Base-by-base conservation (phyloP, 2,797 vertebrate genomes). In the Falco naumanni region DNA sequence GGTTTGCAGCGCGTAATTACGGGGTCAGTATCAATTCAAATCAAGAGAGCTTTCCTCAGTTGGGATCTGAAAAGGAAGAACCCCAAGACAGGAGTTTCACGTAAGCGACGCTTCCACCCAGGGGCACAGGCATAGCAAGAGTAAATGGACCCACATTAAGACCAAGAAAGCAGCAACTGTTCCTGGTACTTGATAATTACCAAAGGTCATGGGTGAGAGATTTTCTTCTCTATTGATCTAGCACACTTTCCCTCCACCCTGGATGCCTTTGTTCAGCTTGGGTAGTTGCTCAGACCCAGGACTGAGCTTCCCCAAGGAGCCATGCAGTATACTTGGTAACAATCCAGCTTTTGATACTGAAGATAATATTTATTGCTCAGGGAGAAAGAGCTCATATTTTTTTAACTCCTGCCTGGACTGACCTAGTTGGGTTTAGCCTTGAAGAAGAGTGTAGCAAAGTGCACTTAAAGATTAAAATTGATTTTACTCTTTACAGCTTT, bases 381-480 rank as follows among this genome's bases (percentile, higher is more conserved):
- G 34, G 19, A 94, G 33, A 90, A 84, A 83, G 74, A 82, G 47
- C 68, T 90, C 43, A 51, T 91, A 66, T 53, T 53, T 93, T 96
- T 90, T 96, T 76, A 93, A 6, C 43, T 95, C 51, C 78, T 97
- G 82, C 74, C 84, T 90, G 48, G 34, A 77, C 88, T 94, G 93
- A 96, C 89, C 94, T 84, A 79, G 69, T 66, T 92, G 43, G 33
- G 16, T 64, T 96, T 87, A 96, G 71, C 91, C 95, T 96, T 95
- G 69, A 89, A 91, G 53, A 96, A 76, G 33, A 71, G 86, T 84
- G 64, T 56, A 84, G 63, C 75, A 90, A 53, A 97, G 57, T 90
- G 70, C 74, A 82, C 77, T 95, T 96, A 95, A 90, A 97, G 92
- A 96, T 93, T 87, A 95, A 96, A 95, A 96, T 82, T 84, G 41